Conservation (phyloP, 1,140 invertebrate genomes). For the Megalonaias nervosa region DNA sequence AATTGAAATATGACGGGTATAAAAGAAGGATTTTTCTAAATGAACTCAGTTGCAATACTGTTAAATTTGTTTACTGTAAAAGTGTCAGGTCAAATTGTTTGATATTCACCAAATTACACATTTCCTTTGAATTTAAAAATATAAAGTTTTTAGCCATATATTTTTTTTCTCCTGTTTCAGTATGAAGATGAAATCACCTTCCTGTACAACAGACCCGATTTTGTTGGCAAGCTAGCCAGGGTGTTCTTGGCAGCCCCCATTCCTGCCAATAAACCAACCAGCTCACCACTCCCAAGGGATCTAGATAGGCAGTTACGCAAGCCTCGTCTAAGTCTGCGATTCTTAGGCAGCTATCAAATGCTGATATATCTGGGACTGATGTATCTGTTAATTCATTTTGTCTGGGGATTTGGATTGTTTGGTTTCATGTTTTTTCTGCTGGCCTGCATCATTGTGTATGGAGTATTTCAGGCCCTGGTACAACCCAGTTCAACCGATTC, state of each 20-base stretch:
- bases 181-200: constrained; percentile 76
- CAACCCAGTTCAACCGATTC: not conserved
- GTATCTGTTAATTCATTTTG: constrained; percentile 49
- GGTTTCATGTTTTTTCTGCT: constrained; percentile 47
- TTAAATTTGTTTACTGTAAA: too few relatives aligned
- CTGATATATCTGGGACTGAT: constrained; percentile 66
- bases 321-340: constrained; percentile 81
- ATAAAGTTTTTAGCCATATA: not conserved
- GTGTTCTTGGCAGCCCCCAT: constrained; percentile 79
- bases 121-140: not conserved
- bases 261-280: constrained; percentile 70
- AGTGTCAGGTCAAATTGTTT: too few relatives aligned
- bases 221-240: constrained; percentile 78
- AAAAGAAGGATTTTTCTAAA: too few relatives aligned
- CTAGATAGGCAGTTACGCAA: constrained; percentile 75
- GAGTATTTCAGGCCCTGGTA: constrained; percentile 31
- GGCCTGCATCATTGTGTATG: constrained; percentile 31
- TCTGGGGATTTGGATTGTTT: constrained; percentile 48
- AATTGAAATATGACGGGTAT: too few relatives aligned
- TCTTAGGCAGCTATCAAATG: constrained; percentile 79
- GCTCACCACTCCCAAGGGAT: constrained; percentile 73
- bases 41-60: too few relatives aligned
- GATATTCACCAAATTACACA: not conserved
- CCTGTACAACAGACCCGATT: constrained; percentile 77
- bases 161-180: constrained; percentile 73